Base-by-base conservation (phyloP, 2,113 vertebrate species). In the Dolichallabes microphthalmus region DNA sequence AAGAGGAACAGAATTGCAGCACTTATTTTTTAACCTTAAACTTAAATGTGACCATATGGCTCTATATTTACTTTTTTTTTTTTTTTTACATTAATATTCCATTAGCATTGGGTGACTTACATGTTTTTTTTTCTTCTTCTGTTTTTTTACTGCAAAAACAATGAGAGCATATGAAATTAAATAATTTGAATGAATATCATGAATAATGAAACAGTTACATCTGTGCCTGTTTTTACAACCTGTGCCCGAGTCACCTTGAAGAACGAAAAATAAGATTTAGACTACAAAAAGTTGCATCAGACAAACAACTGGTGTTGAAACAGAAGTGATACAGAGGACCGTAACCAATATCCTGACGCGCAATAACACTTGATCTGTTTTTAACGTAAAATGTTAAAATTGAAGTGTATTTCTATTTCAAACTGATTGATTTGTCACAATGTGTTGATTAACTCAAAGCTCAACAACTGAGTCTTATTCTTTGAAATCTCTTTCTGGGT, bases 121-220 rank as follows among this genome's bases (percentile, higher is more conserved):
- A 78, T 82, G 27, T 50, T 82, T 19, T 14, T 66, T 17, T 7
- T 20, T 2, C 13, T n/a, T 80, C 0, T 11, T 45, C 30, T 68
- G 20, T 52, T 20, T 66, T 52, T 82, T 55, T 53, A 19, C 27
- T 32, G 13, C 61, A 82, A 55, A 66, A 78, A 78, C 76, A 78
- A 35, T 78, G 27, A 32, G 53, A 78, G 75, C 27, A 58, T 22
- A 58, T 55, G 12, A 6, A 58, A 57, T 58, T 27, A 78, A 78
- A 78, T 78, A 1, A 35, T 78, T 78, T 32, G 55, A 78, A 78
- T 58, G 76, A 76, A 84, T 63, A 63, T 32, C 39, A 63, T 76
- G 76, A 60, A 78, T 78, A 78, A 13, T 58, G 1, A 78, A 78
- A 25, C 76, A 58, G 19, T 35, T 78, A 78, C 76, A 78, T 78